Evolutionary conservation across 2,113 vertebrate genomes (phyloP).

Genomic region (Accipiter virgatus): DNA sequence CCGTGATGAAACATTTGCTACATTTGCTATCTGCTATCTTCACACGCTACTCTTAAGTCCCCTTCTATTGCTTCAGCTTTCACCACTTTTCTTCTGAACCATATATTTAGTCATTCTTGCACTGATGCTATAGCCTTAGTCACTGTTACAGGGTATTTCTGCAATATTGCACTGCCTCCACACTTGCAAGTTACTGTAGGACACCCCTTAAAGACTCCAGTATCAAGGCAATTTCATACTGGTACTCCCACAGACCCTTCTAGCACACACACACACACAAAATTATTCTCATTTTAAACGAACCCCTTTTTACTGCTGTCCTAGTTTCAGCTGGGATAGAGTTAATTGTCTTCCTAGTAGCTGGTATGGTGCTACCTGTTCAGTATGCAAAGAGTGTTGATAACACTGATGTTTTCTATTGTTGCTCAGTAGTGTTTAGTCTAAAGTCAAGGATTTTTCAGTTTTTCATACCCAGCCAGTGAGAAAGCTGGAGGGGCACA

Average conservation of each 20-base stretch:
- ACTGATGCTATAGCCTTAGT: neutral
- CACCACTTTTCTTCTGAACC: neutral
- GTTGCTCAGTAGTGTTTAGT: too few species aligned
- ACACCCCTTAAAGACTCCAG: neutral
- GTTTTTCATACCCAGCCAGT: too few species aligned
- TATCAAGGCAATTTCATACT: neutral
- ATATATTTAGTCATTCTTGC: neutral
- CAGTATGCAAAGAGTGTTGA: too few species aligned
- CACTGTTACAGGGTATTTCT: neutral
- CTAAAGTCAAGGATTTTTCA: too few species aligned
- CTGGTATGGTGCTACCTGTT: too few species aligned
- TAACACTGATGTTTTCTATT: too few species aligned
- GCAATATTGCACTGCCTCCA: neutral
- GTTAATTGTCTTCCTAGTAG: too few species aligned
- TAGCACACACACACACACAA: neutral
- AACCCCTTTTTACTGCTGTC: neutral
- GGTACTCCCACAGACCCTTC: neutral
- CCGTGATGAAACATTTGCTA: neutral
- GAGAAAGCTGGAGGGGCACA: too few species aligned
- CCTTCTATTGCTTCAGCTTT: neutral
- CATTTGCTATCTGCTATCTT: neutral
- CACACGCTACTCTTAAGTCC: neutral
- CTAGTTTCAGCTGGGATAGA: too few species aligned
- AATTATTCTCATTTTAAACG: neutral
- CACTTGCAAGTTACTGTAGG: neutral